These are phyloP conservation scores for Geophilus truncorum DNA, from an alignment of 2,888 invertebrate species.

Conservation along the genomic window DNA sequence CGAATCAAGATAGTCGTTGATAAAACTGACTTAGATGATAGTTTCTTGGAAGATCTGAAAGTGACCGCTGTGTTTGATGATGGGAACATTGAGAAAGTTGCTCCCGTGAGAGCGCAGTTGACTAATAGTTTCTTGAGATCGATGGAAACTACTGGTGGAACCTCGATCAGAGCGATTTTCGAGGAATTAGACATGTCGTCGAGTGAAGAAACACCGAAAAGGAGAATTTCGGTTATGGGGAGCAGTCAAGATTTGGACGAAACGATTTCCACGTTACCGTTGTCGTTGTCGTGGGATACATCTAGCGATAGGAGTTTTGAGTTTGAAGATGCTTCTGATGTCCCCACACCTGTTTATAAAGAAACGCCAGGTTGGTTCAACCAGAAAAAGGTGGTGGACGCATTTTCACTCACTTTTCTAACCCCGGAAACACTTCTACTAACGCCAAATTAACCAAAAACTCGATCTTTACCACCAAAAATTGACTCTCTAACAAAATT, in stretches of 20 bases:
- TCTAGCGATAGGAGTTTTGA: background rate
- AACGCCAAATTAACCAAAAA: background rate
- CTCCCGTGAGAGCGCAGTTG: no score
- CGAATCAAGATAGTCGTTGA: background rate
- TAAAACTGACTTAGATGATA: background rate
- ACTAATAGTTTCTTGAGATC: background rate
- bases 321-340: background rate
- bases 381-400: background rate
- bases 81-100: no score
- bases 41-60: conserved; percentile 20
- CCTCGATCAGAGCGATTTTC: background rate
- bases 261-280: background rate
- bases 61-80: conserved; percentile 31
- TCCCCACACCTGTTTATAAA: background rate
- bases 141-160: background rate
- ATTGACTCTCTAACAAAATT: background rate
- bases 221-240: background rate
- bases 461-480: no score
- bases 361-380: background rate
- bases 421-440: background rate
- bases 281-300: background rate
- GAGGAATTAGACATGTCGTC: background rate
- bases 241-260: background rate
- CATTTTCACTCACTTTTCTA: background rate
- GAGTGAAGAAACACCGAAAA: background rate